phyloP scores from a whole-genome alignment of 2,113 vertebrate species.

The Mirza zaza region DNA sequence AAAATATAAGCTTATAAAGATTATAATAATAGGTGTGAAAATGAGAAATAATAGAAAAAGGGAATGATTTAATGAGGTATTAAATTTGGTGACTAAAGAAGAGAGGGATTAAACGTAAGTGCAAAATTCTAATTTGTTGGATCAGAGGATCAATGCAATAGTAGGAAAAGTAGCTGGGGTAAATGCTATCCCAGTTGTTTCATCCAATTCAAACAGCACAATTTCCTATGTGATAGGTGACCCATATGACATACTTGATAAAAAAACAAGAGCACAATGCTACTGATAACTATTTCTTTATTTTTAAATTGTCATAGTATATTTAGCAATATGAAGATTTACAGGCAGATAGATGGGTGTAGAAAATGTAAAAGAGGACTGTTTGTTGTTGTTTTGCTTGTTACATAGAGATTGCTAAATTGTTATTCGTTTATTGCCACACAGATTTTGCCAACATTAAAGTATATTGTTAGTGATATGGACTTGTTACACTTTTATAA shows the following conservation, averaged over 20 bases:
- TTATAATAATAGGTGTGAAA: not conserved
- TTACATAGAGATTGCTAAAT: not conserved
- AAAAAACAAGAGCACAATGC: not conserved
- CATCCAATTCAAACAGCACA: not conserved
- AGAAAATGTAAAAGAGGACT: not conserved
- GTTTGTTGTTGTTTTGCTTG: not conserved
- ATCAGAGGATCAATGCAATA: not conserved
- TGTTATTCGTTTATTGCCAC: not conserved
- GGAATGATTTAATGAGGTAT: not conserved
- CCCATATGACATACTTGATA: not conserved
- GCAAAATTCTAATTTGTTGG: not conserved
- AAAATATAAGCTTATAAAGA: not conserved
- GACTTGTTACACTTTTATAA: not conserved
- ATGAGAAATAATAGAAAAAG: not conserved
- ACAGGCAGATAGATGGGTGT: not conserved
- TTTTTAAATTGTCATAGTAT: conserved; percentile 14
- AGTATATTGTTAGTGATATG: not conserved
- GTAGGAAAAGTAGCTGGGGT: not conserved
- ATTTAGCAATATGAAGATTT: not conserved
- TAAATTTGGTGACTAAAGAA: not conserved
- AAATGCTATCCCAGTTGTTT: not conserved
- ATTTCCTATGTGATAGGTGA: not conserved
- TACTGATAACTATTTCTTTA: not conserved
- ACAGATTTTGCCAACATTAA: conserved; percentile 28
- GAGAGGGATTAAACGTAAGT: conserved; percentile 3